A percentile compares a stretch with the other conserved stretches of the same genome.
Evolutionary conservation across 1,140 invertebrate genomes (phyloP).

Genomic region (Armadillidium nasatum): DNA sequence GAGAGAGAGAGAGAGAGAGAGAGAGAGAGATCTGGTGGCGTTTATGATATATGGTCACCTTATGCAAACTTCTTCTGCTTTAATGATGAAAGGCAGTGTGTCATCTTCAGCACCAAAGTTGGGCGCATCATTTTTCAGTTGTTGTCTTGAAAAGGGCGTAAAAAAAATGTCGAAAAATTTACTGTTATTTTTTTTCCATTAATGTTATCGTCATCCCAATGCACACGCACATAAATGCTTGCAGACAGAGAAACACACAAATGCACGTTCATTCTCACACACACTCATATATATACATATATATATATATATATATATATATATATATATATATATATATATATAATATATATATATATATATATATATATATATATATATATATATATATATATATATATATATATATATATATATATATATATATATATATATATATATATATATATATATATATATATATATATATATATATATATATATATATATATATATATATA

Average conservation of each 20-base stretch:
- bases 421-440: conserved; percentile 7
- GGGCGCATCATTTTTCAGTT: background rate
- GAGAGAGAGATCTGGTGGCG: background rate
- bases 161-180: too few species aligned
- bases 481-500: too few species aligned
- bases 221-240: too few species aligned
- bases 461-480: too few species aligned
- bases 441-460: background rate
- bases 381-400: conserved; percentile 13
- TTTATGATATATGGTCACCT: background rate
- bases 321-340: conserved; percentile 15
- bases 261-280: too few species aligned
- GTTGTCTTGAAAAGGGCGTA: background rate
- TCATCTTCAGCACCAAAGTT: background rate
- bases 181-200: too few species aligned
- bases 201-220: too few species aligned
- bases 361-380: conserved; percentile 15
- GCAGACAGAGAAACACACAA: too few species aligned
- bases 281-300: too few species aligned
- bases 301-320: background rate
- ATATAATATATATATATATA: background rate
- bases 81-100: background rate
- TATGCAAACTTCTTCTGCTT: background rate
- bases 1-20: background rate
- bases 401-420: conserved; percentile 11